These are phyloP conservation scores for Charaxes varanes DNA, from an alignment of 1,140 invertebrate genomes.

Conservation along the genomic window DNA sequence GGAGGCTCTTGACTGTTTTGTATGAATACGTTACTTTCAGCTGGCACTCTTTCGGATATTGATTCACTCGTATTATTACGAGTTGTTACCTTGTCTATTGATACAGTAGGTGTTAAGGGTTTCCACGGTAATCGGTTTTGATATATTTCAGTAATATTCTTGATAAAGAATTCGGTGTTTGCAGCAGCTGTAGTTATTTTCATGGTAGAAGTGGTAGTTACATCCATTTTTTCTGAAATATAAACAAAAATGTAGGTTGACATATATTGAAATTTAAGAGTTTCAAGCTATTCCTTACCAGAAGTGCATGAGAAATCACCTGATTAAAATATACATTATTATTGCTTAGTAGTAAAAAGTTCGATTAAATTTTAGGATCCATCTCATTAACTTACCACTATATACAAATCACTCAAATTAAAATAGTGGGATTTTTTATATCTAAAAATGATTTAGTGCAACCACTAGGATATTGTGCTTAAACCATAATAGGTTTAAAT, in stretches of 20 bases:
- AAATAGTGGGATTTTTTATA: too few species aligned
- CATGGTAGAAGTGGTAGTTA: slow-evolving; percentile 23
- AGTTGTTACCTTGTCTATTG: slow-evolving; percentile 15
- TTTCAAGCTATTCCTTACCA: too few species aligned
- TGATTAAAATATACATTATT: too few species aligned
- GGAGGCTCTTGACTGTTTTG: slow-evolving; percentile 40
- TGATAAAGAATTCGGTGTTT: slow-evolving; percentile 35
- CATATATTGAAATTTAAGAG: slow-evolving; percentile 1
- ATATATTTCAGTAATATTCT: slow-evolving; percentile 43
- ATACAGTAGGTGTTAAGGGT: slow-evolving; percentile 26
- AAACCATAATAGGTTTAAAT: too few species aligned
- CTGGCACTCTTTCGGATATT: slow-evolving; percentile 45
- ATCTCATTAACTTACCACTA: too few species aligned
- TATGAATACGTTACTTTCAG: slow-evolving; percentile 53
- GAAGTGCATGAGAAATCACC: too few species aligned
- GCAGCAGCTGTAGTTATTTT: slow-evolving; percentile 24
- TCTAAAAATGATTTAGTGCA: too few species aligned
- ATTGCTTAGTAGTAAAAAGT: too few species aligned
- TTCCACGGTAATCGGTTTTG: slow-evolving; percentile 50
- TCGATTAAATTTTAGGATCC: too few species aligned
- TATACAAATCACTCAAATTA: too few species aligned
- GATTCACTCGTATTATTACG: slow-evolving; percentile 26
- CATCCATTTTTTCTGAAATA: slow-evolving; percentile 53
- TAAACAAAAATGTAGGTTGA: slow-evolving; percentile 1
- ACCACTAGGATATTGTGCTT: too few species aligned